Percentiles rank a stretch among this genome's conserved stretches.
These are phyloP conservation scores for Drosophila quinaria DNA, from an alignment of 2,888 invertebrate genomes.

Conservation along the genomic window DNA sequence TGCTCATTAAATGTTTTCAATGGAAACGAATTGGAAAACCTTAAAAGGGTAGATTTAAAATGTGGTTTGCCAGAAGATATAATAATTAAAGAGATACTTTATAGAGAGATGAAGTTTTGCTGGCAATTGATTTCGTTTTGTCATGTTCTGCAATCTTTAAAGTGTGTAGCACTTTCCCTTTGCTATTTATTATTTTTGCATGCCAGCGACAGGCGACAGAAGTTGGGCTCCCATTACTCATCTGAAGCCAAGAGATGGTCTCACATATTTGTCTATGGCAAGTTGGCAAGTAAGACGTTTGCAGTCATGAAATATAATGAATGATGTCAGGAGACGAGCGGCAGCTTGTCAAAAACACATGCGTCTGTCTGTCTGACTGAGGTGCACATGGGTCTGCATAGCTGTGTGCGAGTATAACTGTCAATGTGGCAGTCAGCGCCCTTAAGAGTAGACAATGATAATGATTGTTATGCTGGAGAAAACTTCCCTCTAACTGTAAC, in stretches of 20 bases:
- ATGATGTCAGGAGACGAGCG: constrained; percentile 67
- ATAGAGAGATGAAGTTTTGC: no score
- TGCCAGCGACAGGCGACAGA: constrained; percentile 33
- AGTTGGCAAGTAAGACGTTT: constrained; percentile 57
- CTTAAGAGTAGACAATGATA: constrained; percentile 74
- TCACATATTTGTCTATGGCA: constrained; percentile 14
- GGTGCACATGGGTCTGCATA: constrained; percentile 32
- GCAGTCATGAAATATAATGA: constrained; percentile 74
- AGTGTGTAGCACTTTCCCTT: background rate
- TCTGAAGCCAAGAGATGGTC: constrained; percentile 29
- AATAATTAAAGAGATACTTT: background rate
- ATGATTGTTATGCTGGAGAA: constrained; percentile 61
- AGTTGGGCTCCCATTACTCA: constrained; percentile 67
- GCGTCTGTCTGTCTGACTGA: constrained; percentile 33
- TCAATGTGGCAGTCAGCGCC: constrained; percentile 47
- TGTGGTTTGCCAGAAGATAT: constrained; percentile 5
- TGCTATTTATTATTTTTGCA: constrained; percentile 46
- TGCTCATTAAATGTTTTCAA: constrained; percentile 66
- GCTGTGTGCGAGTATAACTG: constrained; percentile 30
- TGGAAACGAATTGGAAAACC: constrained; percentile 4
- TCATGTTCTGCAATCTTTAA: background rate
- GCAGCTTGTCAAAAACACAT: constrained; percentile 74
- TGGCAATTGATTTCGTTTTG: background rate
- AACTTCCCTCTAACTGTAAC: constrained; percentile 38
- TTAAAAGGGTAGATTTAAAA: constrained; percentile 19